These are phyloP conservation scores for Limenitis camilla DNA, from an alignment of 2,888 invertebrate genomes.

Conservation along the genomic window DNA sequence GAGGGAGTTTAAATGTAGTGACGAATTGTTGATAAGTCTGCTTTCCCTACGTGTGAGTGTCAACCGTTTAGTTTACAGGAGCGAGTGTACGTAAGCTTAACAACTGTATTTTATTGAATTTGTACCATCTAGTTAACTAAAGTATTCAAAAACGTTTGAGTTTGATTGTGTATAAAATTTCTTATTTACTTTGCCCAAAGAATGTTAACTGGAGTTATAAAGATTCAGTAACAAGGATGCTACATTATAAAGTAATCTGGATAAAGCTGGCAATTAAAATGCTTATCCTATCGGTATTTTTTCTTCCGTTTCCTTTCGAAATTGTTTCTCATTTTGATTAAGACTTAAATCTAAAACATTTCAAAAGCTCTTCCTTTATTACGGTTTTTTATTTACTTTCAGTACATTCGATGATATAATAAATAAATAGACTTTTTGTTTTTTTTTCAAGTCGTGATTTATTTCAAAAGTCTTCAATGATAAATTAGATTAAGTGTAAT, in stretches of 20 bases:
- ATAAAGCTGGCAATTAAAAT: slow-evolving; percentile 58
- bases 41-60: too few relatives aligned
- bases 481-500: too few relatives aligned
- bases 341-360: background rate
- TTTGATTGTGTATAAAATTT: background rate
- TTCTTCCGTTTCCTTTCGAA: background rate
- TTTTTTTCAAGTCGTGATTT: too few relatives aligned
- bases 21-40: too few relatives aligned
- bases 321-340: background rate
- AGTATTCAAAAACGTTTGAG: background rate
- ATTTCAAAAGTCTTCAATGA: too few relatives aligned
- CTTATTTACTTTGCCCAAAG: background rate
- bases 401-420: too few relatives aligned
- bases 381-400: background rate
- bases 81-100: too few relatives aligned
- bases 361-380: background rate
- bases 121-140: background rate
- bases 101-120: too few relatives aligned
- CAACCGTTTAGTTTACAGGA: too few relatives aligned
- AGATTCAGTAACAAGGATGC: slow-evolving; percentile 44
- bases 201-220: slow-evolving; percentile 6
- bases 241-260: slow-evolving; percentile 44
- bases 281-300: slow-evolving; percentile 48
- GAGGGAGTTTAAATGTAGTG: too few relatives aligned
- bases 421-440: too few relatives aligned